phyloP scores from a whole-genome alignment of 2,113 vertebrate species.

The Microtus pennsylvanicus region DNA sequence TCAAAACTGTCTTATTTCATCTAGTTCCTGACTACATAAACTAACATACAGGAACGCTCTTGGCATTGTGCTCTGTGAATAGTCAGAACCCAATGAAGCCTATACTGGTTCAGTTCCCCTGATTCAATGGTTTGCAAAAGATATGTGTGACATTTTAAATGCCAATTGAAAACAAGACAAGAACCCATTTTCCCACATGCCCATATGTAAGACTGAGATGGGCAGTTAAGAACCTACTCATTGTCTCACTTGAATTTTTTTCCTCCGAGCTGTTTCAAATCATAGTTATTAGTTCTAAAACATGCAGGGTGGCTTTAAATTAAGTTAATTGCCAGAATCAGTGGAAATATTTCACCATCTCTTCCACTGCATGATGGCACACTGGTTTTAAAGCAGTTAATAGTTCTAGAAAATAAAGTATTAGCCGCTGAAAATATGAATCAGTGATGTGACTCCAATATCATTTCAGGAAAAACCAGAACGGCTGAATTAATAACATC shows the following conservation, averaged over 20 bases:
- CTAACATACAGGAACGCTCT: background rate
- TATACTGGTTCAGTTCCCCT: background rate
- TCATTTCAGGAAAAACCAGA: slow-evolving; percentile 83
- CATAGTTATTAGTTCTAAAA: slow-evolving; percentile 73
- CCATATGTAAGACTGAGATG: slow-evolving; percentile 52
- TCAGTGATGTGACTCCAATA: slow-evolving; percentile 83
- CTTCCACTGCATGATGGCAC: slow-evolving; percentile 73
- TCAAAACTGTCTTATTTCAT: background rate
- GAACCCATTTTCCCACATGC: slow-evolving; percentile 15
- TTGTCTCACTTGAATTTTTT: slow-evolving; percentile 64
- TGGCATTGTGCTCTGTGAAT: background rate
- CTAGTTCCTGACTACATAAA: background rate
- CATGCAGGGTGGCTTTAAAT: slow-evolving; percentile 81
- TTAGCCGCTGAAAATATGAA: slow-evolving; percentile 85
- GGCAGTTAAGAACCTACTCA: slow-evolving; percentile 55
- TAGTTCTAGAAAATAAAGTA: slow-evolving; percentile 86
- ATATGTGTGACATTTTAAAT: slow-evolving; percentile 17
- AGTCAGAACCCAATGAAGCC: background rate
- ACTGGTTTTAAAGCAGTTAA: slow-evolving; percentile 86
- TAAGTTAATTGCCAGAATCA: slow-evolving; percentile 84
- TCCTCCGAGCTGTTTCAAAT: slow-evolving; percentile 57
- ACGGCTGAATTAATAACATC: slow-evolving; percentile 85
- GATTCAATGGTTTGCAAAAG: slow-evolving; percentile 22
- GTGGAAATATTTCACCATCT: slow-evolving; percentile 85
- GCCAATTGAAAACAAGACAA: background rate